These are phyloP conservation scores for Pogoniulus pusillus DNA, from an alignment of 2,797 vertebrate species.

Conservation along the genomic window DNA sequence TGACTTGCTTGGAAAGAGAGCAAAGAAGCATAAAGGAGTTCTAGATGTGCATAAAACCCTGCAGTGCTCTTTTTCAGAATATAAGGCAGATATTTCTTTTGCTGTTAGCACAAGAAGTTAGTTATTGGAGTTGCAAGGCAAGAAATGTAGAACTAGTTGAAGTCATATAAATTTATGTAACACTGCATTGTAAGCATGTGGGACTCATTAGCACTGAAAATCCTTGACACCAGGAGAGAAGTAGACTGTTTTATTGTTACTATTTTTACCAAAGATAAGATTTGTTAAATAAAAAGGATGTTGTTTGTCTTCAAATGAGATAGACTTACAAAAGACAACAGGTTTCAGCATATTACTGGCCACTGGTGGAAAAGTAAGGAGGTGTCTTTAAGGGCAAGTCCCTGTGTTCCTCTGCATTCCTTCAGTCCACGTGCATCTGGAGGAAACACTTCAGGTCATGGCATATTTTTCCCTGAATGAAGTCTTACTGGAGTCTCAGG, in stretches of 20 bases:
- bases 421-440: not conserved
- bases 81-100: not conserved
- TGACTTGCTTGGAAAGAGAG: not conserved
- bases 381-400: not conserved
- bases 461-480: not conserved
- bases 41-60: not conserved
- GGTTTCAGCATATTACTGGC: not conserved
- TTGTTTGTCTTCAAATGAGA: not conserved
- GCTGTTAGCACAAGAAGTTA: not conserved
- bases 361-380: not conserved
- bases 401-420: not conserved
- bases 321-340: not conserved
- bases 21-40: not conserved
- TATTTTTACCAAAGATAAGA: not conserved
- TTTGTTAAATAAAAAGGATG: slow-evolving; percentile 16
- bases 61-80: not conserved
- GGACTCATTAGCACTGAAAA: slow-evolving; percentile 7
- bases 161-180: not conserved
- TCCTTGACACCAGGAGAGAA: not conserved
- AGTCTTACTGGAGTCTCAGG: not conserved
- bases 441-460: not conserved
- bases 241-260: not conserved
- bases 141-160: not conserved
- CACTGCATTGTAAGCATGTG: not conserved
- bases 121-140: not conserved